These are phyloP conservation scores for Jordanella pulchra DNA, from an alignment of 2,797 vertebrate genomes.

Conservation along the genomic window DNA sequence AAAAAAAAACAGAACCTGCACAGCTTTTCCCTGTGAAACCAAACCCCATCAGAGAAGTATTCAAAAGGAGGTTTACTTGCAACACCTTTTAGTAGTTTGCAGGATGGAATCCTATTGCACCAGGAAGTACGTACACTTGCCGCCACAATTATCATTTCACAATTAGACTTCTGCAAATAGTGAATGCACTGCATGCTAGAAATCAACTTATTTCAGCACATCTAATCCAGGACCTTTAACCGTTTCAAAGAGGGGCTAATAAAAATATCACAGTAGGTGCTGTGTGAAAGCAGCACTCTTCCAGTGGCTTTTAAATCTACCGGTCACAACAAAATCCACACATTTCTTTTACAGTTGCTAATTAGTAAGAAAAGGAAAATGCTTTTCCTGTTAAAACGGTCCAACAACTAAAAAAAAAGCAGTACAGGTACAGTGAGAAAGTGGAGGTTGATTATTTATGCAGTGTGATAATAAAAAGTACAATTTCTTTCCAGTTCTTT, in stretches of 20 bases:
- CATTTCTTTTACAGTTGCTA: conserved; percentile 48
- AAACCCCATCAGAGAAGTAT: conserved; percentile 51
- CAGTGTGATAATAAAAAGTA: conserved; percentile 47
- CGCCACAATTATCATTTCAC: conserved; percentile 58
- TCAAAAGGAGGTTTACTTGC: conserved; percentile 56
- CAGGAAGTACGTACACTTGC: conserved; percentile 66
- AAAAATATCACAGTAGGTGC: conserved; percentile 49
- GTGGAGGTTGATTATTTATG: conserved; percentile 16
- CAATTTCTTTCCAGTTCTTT: conserved; percentile 68
- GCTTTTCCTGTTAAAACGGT: conserved; percentile 34
- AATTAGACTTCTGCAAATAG: conserved; percentile 46
- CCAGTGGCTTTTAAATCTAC: conserved; percentile 58
- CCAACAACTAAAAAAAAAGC: conserved; percentile 38
- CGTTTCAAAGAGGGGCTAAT: conserved; percentile 34
- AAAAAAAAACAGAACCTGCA: conserved; percentile 26
- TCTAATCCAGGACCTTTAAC: conserved; percentile 40
- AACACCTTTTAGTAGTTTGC: conserved; percentile 55
- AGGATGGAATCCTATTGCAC: conserved; percentile 70
- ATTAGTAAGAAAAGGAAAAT: conserved; percentile 53
- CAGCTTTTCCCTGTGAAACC: conserved; percentile 40
- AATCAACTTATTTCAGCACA: conserved; percentile 33
- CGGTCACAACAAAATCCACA: conserved; percentile 55
- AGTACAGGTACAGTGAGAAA: conserved; percentile 41
- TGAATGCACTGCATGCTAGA: conserved; percentile 54
- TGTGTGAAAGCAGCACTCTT: conserved; percentile 38